Evolutionary conservation across 2,113 vertebrate species (phyloP).

Genomic region (Alethe castanea): DNA sequence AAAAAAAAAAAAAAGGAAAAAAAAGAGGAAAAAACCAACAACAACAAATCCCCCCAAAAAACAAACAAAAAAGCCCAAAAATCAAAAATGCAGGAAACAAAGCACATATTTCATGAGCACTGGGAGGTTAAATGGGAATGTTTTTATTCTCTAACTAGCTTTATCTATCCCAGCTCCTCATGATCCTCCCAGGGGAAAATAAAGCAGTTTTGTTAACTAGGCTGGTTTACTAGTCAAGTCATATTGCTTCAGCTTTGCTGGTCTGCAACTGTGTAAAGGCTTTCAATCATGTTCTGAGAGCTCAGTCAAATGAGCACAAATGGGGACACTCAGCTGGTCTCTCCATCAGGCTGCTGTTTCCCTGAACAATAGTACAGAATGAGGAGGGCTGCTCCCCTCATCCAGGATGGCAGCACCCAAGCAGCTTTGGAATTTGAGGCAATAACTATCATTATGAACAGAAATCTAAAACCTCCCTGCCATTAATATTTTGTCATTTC

Average conservation of each 20-base stretch:
- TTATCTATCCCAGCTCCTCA: neutral
- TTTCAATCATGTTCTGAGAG: neutral
- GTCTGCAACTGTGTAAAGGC: neutral
- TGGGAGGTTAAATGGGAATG: neutral
- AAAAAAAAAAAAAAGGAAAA: too few relatives aligned
- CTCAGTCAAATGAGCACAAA: neutral
- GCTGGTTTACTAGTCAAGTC: neutral
- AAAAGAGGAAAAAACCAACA: too few relatives aligned
- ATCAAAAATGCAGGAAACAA: neutral
- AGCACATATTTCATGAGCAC: neutral
- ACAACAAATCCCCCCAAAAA: neutral
- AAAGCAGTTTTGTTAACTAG: neutral
- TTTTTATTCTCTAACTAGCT: neutral
- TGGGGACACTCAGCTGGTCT: neutral
- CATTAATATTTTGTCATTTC: neutral
- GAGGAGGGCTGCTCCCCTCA: neutral
- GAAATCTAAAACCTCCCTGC: neutral
- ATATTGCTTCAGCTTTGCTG: neutral
- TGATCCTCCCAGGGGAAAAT: neutral
- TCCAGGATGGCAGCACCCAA: neutral
- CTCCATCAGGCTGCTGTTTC: neutral
- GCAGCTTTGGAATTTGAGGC: neutral
- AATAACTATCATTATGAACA: neutral
- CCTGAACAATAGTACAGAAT: neutral
- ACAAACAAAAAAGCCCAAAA: neutral